phyloP scores from a whole-genome alignment of 2,113 vertebrate genomes.

The Rhadina sibilatrix region DNA sequence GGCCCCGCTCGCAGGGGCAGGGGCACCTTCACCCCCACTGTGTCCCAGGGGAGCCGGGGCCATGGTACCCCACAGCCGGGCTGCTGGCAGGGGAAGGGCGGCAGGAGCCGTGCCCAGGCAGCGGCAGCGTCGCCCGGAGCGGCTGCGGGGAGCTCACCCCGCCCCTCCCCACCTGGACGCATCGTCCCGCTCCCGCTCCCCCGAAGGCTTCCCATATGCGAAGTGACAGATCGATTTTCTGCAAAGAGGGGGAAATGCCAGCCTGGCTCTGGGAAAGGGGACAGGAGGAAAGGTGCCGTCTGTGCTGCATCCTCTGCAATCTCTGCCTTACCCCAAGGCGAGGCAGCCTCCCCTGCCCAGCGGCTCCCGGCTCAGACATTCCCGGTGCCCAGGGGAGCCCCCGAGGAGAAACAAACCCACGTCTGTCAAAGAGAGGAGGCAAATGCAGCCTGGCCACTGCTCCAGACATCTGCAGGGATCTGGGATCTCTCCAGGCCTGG shows the following conservation, averaged over 20 bases:
- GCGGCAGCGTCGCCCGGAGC: accelerated
- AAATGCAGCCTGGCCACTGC: background rate
- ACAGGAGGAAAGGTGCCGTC: background rate
- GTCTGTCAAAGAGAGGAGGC: background rate
- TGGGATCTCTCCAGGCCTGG: background rate
- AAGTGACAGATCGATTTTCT: background rate
- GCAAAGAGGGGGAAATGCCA: background rate
- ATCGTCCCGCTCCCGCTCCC: background rate
- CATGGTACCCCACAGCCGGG: accelerated
- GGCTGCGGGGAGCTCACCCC: background rate
- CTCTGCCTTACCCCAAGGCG: accelerated
- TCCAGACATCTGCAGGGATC: background rate
- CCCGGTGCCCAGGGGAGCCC: background rate
- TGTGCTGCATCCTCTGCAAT: background rate
- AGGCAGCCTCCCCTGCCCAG: background rate
- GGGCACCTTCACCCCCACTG: accelerated
- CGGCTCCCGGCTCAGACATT: accelerated
- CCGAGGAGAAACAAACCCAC: accelerated
- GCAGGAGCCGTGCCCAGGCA: background rate
- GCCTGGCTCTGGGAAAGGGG: background rate
- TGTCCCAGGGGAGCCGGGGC: background rate
- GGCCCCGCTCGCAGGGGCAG: background rate
- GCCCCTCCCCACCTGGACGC: background rate
- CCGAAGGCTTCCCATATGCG: accelerated
- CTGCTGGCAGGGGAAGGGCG: accelerated